Conservation (phyloP, 2,797 vertebrate species). For the Melanotaenia pygmaea region DNA sequence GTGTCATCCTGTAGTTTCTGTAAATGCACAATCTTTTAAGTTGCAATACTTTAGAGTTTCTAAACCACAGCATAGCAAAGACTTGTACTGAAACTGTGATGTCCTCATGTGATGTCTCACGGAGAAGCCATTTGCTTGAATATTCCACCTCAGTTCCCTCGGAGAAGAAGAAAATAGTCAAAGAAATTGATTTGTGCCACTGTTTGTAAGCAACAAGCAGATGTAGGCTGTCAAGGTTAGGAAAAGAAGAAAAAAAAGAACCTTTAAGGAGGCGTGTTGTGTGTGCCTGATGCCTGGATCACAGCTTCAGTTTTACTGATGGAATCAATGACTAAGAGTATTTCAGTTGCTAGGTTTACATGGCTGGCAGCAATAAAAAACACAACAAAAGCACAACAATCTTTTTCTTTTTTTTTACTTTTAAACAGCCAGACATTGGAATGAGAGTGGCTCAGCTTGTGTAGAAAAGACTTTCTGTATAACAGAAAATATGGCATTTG, state of each 20-base stretch:
- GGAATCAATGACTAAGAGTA: conserved; percentile 46
- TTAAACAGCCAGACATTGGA: conserved; percentile 46
- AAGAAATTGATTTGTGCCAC: conserved; percentile 14
- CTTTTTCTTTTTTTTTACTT: conserved; percentile 30
- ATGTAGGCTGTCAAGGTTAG: conserved; percentile 33
- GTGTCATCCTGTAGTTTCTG: too few species aligned
- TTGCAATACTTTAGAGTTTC: too few species aligned
- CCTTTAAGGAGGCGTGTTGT: conserved; percentile 30
- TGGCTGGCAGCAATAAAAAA: conserved; percentile 37
- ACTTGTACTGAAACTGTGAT: conserved; percentile 14
- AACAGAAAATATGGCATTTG: conserved; percentile 73
- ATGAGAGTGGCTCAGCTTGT: conserved; percentile 22
- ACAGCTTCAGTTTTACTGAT: conserved; percentile 37
- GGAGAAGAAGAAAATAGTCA: conserved; percentile 7
- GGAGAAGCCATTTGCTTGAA: conserved; percentile 30
- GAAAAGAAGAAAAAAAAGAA: conserved; percentile 7
- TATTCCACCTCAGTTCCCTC: background rate
- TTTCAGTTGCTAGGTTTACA: conserved; percentile 29
- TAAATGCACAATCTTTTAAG: too few species aligned
- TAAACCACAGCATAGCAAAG: background rate
- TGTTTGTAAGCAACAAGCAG: conserved; percentile 21
- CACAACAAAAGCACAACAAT: conserved; percentile 31
- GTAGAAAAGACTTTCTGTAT: conserved; percentile 43
- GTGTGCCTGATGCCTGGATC: conserved; percentile 16
- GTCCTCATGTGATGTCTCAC: conserved; percentile 32